Base-by-base conservation (phyloP, 2,888 invertebrate genomes). In the Conchocele bisecta region DNA sequence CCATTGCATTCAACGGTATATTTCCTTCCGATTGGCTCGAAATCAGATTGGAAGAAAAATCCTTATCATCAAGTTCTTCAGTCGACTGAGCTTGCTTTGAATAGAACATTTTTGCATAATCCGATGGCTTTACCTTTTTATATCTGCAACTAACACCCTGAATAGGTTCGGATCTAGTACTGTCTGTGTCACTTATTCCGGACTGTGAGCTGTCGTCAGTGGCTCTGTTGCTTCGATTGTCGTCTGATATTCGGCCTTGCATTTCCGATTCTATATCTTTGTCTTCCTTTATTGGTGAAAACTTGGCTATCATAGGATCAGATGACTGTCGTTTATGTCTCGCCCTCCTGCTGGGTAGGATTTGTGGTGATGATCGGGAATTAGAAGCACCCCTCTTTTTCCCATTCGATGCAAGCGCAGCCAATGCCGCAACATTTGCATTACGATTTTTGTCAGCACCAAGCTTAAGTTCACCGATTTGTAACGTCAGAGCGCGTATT, bases 281-380 rank as follows among this genome's bases (percentile, higher is more conserved):
- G 79, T 92, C 92, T 81, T 93, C 93, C 80, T 92, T 92, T 44
- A 93, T 92, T 15, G 92, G 92, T 48, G 92, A 92, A 84, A 92
- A 92, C 71, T 92, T 92, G 63, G 92, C 91, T 61, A 93, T 91
- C 89, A 92, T 92, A 28, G 93, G 93, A 86, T 93, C 93, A 28
- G 93, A 93, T 58, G 93, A 91, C 83, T 93, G 93, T 35, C 93
- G 90, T 68, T 92, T 92, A 85, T 93, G 93, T 59, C 92, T 69
- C 29, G 85, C 83, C 24, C 90, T 81, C 26, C 90, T 72, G 26
- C 68, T 76, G 39, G 71, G 51, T 7, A 51, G 11, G 3, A 51
- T 86, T 74, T 90, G 90, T 20, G 89, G 89, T 24, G 90, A 89
- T 41, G 89, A 86, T 48, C 88, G 60, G 13, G 76, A 76, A 46